Percentiles rank a stretch among this genome's conserved stretches.
Evolutionary conservation across 2,888 invertebrate species (phyloP).

Genomic region (Chrysolina americana): DNA sequence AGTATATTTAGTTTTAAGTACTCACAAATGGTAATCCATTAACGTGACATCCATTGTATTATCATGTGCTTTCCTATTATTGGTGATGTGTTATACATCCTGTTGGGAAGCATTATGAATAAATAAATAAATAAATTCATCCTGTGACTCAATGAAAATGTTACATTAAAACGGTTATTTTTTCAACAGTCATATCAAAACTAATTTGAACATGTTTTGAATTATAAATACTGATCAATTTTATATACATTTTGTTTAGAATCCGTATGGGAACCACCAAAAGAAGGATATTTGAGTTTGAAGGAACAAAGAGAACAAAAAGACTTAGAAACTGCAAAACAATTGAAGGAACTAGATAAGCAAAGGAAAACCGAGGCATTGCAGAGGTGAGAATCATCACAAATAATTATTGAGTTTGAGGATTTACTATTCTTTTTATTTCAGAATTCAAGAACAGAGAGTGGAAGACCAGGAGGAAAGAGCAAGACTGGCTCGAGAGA

Average conservation of each 20-base stretch:
- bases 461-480: conserved; percentile 72
- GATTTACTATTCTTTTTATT: background rate
- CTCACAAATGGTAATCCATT: no score
- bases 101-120: no score
- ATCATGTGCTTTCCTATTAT: no score
- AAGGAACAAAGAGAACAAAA: conserved; percentile 75
- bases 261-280: conserved; percentile 83
- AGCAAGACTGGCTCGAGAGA: conserved; percentile 70
- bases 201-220: no score
- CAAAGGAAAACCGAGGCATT: conserved; percentile 57
- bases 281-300: conserved; percentile 79
- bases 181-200: no score
- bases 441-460: conserved; percentile 61
- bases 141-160: no score
- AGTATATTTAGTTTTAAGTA: no score
- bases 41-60: no score
- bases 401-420: background rate
- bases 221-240: background rate
- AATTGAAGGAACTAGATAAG: conserved; percentile 65
- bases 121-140: no score
- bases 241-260: conserved; percentile 71
- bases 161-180: no score
- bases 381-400: conserved; percentile 25
- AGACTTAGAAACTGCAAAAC: conserved; percentile 70
- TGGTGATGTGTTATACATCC: no score